phyloP scores from a whole-genome alignment of 2,888 invertebrate species.

The Phalera bucephala region DNA sequence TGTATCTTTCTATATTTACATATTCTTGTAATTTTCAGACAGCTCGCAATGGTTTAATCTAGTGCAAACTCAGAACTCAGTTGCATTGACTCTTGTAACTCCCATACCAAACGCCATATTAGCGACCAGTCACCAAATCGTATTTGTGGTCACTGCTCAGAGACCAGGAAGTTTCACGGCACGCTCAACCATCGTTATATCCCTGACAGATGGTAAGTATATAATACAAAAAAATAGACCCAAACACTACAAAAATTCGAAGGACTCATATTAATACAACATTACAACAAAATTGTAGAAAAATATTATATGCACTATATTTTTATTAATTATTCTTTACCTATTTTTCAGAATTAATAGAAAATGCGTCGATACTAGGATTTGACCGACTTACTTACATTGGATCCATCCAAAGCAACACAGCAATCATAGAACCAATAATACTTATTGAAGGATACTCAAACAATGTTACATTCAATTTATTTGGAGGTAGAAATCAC shows the following conservation, averaged over 20 bases:
- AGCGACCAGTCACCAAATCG: constrained; percentile 33
- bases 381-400: constrained; percentile 34
- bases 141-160: constrained; percentile 24
- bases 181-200: constrained; percentile 29
- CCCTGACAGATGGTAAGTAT: constrained; percentile 18
- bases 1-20: too few species aligned
- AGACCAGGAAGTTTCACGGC: constrained; percentile 23
- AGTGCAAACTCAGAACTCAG: constrained; percentile 12
- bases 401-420: constrained; percentile 28
- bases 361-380: constrained; percentile 19
- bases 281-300: too few species aligned
- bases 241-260: too few species aligned
- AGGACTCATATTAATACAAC: too few species aligned
- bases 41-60: constrained; percentile 26
- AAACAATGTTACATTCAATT: too few species aligned
- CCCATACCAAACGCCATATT: constrained; percentile 24
- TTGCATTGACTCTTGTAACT: constrained; percentile 9
- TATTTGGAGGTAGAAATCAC: too few species aligned
- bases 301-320: too few species aligned
- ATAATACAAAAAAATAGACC: too few species aligned
- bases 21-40: neutral
- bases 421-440: constrained; percentile 25
- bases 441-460: constrained; percentile 36
- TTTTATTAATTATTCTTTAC: too few species aligned
- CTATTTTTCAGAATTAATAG: constrained; percentile 10